Conservation (phyloP, 2,113 vertebrate genomes). For the Microcebus murinus region DNA sequence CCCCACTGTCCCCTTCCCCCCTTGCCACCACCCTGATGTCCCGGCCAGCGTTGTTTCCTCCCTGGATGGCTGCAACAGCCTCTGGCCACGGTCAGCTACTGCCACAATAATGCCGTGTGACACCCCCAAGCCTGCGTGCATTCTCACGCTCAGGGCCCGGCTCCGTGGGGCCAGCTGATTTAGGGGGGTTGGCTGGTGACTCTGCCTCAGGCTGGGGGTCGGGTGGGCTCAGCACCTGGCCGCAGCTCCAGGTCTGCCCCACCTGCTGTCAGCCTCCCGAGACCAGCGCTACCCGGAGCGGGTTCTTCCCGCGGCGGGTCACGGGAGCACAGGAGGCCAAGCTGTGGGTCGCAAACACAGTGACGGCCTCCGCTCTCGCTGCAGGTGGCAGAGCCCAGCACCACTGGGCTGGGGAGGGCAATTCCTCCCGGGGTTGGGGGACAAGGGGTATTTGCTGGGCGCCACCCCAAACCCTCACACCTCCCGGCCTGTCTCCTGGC, state of each 20-base stretch:
- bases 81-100: background rate
- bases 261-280: background rate
- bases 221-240: background rate
- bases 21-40: background rate
- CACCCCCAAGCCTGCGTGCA: no score
- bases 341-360: accelerated
- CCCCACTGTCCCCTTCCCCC: background rate
- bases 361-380: background rate
- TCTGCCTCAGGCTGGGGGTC: background rate
- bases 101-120: background rate
- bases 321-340: background rate
- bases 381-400: background rate
- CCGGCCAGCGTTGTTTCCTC: no score
- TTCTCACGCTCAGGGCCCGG: background rate
- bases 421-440: background rate
- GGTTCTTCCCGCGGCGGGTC: background rate
- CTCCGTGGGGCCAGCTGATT: background rate
- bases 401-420: background rate
- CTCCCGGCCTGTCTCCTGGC: background rate
- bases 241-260: background rate
- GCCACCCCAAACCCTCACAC: accelerated
- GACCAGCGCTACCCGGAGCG: no score
- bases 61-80: background rate
- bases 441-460: accelerated
- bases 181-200: background rate